Evolutionary conservation across 2,888 invertebrate genomes (phyloP).

Genomic region (Sesia apiformis): DNA sequence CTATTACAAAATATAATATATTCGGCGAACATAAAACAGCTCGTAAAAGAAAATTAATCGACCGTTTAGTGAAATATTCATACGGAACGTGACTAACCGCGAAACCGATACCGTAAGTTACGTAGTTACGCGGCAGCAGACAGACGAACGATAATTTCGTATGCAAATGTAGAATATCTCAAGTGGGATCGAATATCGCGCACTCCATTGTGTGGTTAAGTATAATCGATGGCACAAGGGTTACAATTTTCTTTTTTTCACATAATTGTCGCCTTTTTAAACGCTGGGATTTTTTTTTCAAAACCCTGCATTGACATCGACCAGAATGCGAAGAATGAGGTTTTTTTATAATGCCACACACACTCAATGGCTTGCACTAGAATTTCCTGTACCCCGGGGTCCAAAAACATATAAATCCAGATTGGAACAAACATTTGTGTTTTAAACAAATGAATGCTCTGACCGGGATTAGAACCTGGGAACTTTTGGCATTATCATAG

Average conservation of each 20-base stretch:
- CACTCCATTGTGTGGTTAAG: slow-evolving; percentile 25
- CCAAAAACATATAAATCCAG: too few relatives aligned
- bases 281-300: too few relatives aligned
- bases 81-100: slow-evolving; percentile 19
- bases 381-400: too few relatives aligned
- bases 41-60: slow-evolving; percentile 35
- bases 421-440: too few relatives aligned
- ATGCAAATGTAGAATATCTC: slow-evolving; percentile 62
- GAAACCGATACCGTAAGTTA: slow-evolving; percentile 29
- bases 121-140: slow-evolving; percentile 18
- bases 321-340: too few relatives aligned
- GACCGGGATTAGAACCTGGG: too few relatives aligned
- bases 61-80: slow-evolving; percentile 19
- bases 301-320: too few relatives aligned
- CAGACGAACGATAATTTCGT: slow-evolving; percentile 46
- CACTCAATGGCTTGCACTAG: too few relatives aligned
- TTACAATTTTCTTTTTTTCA: not conserved
- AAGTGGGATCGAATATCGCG: slow-evolving; percentile 54
- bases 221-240: slow-evolving; percentile 25
- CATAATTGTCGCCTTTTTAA: too few relatives aligned
- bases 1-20: not conserved
- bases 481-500: too few relatives aligned
- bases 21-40: slow-evolving; percentile 11
- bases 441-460: too few relatives aligned
- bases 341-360: too few relatives aligned